These are phyloP conservation scores for Hypocryptadius cinnamomeus DNA, from an alignment of 2,113 vertebrate species.

Conservation along the genomic window DNA sequence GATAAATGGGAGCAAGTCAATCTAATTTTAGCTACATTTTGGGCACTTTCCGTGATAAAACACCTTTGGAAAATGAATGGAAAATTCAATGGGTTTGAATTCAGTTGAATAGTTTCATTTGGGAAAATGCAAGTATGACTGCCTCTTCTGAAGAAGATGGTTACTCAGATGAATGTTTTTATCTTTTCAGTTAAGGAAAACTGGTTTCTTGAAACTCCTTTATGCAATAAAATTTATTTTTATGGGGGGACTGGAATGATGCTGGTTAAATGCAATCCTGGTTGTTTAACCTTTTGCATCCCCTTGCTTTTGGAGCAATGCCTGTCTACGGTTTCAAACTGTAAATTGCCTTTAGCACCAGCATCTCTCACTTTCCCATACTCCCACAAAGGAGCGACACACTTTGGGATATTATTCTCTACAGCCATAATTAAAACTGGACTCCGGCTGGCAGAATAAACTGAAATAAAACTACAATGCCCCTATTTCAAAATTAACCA, in stretches of 20 bases:
- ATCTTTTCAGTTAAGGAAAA: neutral
- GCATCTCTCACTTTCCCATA: neutral
- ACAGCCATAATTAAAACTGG: slow-evolving; percentile 34
- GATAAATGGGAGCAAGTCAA: neutral
- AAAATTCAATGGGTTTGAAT: neutral
- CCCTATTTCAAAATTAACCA: slow-evolving; percentile 63
- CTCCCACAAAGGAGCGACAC: neutral
- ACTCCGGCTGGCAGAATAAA: slow-evolving; percentile 16
- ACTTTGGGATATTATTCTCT: neutral
- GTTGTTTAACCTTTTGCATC: neutral
- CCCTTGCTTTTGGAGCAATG: neutral
- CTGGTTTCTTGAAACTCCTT: neutral
- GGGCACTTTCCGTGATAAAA: neutral
- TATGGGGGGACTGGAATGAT: neutral
- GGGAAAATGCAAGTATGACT: neutral
- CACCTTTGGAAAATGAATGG: neutral
- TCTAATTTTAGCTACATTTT: neutral
- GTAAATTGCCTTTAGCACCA: neutral
- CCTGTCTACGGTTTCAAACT: neutral
- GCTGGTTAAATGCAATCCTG: neutral
- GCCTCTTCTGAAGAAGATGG: neutral
- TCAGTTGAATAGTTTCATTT: neutral
- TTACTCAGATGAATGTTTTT: neutral
- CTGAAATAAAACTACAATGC: neutral
- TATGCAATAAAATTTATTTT: neutral